These are phyloP conservation scores for Apostichopus parvimensis DNA, from an alignment of 35 echinoderm and acorn worm genomes.

Conservation along the genomic window DNA sequence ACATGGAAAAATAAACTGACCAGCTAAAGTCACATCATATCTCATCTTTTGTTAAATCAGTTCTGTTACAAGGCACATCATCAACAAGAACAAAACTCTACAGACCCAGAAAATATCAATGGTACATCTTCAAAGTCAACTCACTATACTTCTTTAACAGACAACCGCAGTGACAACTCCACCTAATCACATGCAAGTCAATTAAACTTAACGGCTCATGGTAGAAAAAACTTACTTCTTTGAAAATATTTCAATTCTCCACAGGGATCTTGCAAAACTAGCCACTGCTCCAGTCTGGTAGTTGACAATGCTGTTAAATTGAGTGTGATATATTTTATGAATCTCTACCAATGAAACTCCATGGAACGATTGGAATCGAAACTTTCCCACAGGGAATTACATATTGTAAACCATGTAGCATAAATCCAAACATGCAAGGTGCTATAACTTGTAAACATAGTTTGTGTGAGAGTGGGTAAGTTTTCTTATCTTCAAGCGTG, in stretches of 20 bases:
- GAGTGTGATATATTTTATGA: slow-evolving; percentile 1
- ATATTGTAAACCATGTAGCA: neutral
- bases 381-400: neutral
- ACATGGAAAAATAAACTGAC: too few species aligned
- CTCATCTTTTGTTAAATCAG: too few species aligned
- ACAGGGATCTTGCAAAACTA: slow-evolving; percentile 82
- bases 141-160: neutral
- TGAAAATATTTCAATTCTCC: slow-evolving; percentile 78
- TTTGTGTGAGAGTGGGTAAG: too few species aligned
- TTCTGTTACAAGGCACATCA: neutral
- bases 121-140: neutral
- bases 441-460: too few species aligned
- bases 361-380: neutral
- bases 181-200: neutral
- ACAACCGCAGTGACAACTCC: neutral
- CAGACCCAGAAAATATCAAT: too few species aligned
- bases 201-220: neutral
- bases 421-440: too few species aligned
- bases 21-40: too few species aligned
- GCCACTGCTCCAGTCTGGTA: slow-evolving; percentile 91
- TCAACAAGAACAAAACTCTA: too few species aligned
- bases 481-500: too few species aligned
- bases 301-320: slow-evolving; percentile 70
- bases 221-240: slow-evolving; percentile 73
- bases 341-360: neutral